Base-by-base conservation (phyloP, 2,113 vertebrate species). In the Indicator indicator region DNA sequence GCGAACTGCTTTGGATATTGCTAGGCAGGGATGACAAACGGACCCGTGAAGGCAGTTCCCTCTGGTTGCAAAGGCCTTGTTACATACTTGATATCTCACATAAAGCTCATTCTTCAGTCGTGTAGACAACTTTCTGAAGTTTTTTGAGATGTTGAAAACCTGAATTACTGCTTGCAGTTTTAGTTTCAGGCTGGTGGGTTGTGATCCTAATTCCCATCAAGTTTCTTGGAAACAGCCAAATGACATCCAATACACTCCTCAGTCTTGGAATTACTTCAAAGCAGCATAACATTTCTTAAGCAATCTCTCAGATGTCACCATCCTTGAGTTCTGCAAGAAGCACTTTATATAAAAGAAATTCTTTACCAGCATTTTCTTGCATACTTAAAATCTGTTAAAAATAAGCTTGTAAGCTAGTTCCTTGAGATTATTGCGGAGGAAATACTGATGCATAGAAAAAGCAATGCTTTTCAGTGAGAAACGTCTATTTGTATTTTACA, bases 81-180 rank as follows among this genome's bases (percentile, higher is more conserved):
- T 28, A 11, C 0, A 1, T 1, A 3, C 5, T 26, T 7, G 9
- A 3, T 48, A 12, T 9, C 2, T 59, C n/a, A 5, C 32, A 7
- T 9, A 5, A 4, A 32, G 38, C 23, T 73, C 4, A 1, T 42
- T 64, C 75, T 56, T 30, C 67, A 30, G n/a, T 13, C 65, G 27
- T 20, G 5, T 26, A 8, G 2, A 0, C 42, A 33, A 24, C 16
- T 16, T 28, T 17, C 38, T 9, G 12, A 36, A 50, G 6, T 18
- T 63, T 7, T 20, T 50, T 44, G 8, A 30, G 28, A 36, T 58
- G 38, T 8, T 26, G 28, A 6, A 33, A 79, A 44, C 9, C 38
- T 52, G 42, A 68, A 40, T 63, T 38, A 17, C 26, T 42, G 11
- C 11, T 56, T 23, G 18, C 55, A 12, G 56, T n/a, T 46, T 79